Base-by-base conservation (phyloP, 2,888 invertebrate species). In the Colostygia pectinataria region DNA sequence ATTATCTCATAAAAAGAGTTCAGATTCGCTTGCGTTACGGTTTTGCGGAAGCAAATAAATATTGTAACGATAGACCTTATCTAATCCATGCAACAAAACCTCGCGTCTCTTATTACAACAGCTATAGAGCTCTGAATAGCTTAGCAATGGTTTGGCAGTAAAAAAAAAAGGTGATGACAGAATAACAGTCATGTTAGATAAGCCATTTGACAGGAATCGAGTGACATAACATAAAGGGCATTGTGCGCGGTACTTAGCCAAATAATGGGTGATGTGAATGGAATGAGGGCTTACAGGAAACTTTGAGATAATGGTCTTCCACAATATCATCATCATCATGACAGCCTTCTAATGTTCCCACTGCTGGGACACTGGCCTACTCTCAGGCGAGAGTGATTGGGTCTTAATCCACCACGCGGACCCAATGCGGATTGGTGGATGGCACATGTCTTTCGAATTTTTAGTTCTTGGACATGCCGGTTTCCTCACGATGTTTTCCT, bases 121-220 rank as follows among this genome's bases (percentile, higher is more conserved):
- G 2, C 1, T 0, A 33, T 49, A 57, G n/a, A 36, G 55, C 33
- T 45, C 1, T 1, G 39, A 40, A 28, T 46, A 0, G 31, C 23
- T 18, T 42, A n/a, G 8, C 23, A 12, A 7, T 14, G 10, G 1
- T 43, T 40, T 14, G 12, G 14, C 15, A 33, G 33, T 27, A 25
- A 12, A 20, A 34, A 32, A 38, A 29, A 39, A 14, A 49, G 32
- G 56, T 36, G 32, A 23, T 20, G 44, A 51, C 38, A 47, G 53
- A 57, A 55, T 55, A 48, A 51, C 51, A 55, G 55, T 57, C 55
- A 57, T 55, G 55, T 53, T 46, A 47, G 44, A 43, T 56, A 36
- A 44, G 40, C 40, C 32, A 37, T 47, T 44, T 51, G 59, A 57
- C 57, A 53, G 45, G 59, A 52, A 41, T 53, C 48, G 39, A 32